Conservation (phyloP, 2,888 invertebrate genomes). For the Netelia melanura region DNA sequence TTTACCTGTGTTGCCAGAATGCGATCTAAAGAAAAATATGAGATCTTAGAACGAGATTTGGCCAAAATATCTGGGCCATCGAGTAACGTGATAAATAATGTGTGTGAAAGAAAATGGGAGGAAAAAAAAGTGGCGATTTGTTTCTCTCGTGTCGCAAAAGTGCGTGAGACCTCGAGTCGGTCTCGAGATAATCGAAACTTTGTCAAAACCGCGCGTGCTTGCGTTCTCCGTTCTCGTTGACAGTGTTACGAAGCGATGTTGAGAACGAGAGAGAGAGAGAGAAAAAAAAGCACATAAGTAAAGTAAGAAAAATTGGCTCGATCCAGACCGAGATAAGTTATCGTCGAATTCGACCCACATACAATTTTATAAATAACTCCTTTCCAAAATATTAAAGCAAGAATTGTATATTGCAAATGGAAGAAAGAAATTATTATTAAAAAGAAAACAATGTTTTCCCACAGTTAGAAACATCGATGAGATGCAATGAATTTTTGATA, state of each 20-base stretch:
- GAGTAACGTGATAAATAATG: constrained; percentile 5
- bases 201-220: constrained; percentile 23
- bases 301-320: constrained; percentile 12
- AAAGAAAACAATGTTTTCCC: too few species aligned
- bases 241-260: neutral
- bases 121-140: constrained; percentile 34
- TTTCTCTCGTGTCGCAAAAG: constrained; percentile 47
- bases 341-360: constrained; percentile 25
- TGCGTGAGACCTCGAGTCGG: constrained; percentile 42
- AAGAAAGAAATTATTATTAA: neutral
- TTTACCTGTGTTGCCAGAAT: too few species aligned
- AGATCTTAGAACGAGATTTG: neutral
- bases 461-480: too few species aligned
- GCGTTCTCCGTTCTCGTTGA: neutral
- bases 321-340: constrained; percentile 24
- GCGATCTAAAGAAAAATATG: too few species aligned
- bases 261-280: constrained; percentile 4
- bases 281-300: neutral
- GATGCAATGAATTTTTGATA: too few species aligned
- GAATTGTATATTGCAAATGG: neutral
- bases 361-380: neutral
- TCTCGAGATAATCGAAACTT: constrained; percentile 46
- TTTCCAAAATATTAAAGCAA: neutral
- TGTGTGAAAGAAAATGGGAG: neutral
- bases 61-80: constrained; percentile 32